Percentiles rank a stretch among this genome's conserved stretches.
These are phyloP conservation scores for Trichogramma dendrolimi DNA, from an alignment of 2,888 invertebrate genomes.

Conservation along the genomic window DNA sequence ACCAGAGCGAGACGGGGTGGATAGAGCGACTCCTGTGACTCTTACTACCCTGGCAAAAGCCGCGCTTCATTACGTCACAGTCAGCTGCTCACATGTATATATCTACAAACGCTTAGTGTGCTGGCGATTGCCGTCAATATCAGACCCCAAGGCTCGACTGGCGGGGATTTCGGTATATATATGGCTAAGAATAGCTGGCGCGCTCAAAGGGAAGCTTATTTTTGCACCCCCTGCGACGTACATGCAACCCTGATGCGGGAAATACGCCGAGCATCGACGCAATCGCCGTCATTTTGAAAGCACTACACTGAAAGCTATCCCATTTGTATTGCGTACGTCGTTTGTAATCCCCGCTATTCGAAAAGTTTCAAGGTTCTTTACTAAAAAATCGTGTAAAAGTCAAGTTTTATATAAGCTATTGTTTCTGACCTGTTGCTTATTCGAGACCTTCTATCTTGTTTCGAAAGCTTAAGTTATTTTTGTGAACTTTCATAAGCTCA, in stretches of 20 bases:
- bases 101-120: slow-evolving; percentile 28
- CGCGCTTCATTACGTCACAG: slow-evolving; percentile 52
- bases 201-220: not conserved
- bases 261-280: slow-evolving; percentile 51
- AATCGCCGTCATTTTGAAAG: slow-evolving; percentile 28
- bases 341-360: too few relatives aligned
- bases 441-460: too few relatives aligned
- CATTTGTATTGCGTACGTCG: too few relatives aligned
- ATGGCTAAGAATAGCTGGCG: slow-evolving; percentile 8
- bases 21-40: slow-evolving; percentile 25
- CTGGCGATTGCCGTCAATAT: slow-evolving; percentile 22
- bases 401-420: too few relatives aligned
- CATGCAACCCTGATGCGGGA: slow-evolving; percentile 45
- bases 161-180: slow-evolving; percentile 2
- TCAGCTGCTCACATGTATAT: slow-evolving; percentile 35
- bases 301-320: not conserved
- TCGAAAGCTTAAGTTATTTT: too few relatives aligned
- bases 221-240: slow-evolving; percentile 33
- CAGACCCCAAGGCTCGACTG: slow-evolving; percentile 15
- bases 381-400: too few relatives aligned
- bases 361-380: too few relatives aligned
- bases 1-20: not conserved
- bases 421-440: too few relatives aligned
- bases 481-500: too few relatives aligned
- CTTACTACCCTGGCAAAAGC: slow-evolving; percentile 48